A percentile compares a stretch with the other conserved stretches of the same genome.
These are phyloP conservation scores for Sogatella furcifera DNA, from an alignment of 1,140 invertebrate genomes.

Conservation along the genomic window DNA sequence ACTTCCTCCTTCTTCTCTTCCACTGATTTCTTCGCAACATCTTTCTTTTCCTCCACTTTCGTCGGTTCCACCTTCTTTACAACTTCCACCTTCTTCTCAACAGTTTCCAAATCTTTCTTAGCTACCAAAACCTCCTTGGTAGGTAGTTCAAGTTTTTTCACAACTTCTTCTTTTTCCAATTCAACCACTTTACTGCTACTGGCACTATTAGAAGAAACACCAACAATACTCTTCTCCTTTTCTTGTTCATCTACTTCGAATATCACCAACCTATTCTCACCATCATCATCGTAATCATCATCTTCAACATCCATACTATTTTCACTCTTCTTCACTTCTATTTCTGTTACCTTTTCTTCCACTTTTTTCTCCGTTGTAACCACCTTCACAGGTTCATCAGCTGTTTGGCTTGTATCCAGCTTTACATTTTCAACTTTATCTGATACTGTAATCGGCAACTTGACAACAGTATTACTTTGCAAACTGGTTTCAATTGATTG, in stretches of 20 bases:
- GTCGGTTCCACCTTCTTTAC: neutral
- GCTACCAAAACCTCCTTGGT: neutral
- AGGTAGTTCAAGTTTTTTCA: neutral
- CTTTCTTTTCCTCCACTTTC: neutral
- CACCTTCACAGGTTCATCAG: constrained; percentile 5
- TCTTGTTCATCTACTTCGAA: constrained; percentile 46
- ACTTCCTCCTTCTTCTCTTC: neutral
- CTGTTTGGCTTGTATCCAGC: constrained; percentile 3
- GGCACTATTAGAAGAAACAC: constrained; percentile 33
- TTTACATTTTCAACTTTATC: neutral
- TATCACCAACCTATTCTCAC: constrained; percentile 39
- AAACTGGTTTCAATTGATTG: too few relatives aligned
- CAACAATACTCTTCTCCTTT: constrained; percentile 23
- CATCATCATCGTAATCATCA: constrained; percentile 34
- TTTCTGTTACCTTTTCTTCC: neutral
- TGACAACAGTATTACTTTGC: too few relatives aligned
- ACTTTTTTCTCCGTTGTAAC: neutral
- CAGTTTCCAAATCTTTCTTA: neutral
- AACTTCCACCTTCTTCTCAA: neutral
- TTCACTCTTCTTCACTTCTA: constrained; percentile 19
- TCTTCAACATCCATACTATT: constrained; percentile 13
- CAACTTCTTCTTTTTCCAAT: neutral
- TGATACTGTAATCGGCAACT: too few relatives aligned
- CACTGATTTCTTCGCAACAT: neutral
- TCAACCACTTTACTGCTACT: neutral